Base-by-base conservation (phyloP, 2,888 invertebrate species). In the Netelia inedita region DNA sequence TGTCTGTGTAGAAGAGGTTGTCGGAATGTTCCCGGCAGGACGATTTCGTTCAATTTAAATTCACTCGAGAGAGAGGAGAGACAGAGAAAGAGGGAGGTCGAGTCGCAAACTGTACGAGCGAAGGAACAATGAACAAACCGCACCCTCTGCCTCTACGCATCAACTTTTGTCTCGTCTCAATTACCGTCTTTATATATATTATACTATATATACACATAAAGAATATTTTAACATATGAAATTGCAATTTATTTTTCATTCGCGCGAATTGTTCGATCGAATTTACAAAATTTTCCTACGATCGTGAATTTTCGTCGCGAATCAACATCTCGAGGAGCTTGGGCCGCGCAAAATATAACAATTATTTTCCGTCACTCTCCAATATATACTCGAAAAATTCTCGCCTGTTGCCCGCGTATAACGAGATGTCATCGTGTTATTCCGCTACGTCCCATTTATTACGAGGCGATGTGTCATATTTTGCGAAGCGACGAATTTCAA, bases 11-110 rank as follows among this genome's bases (percentile, higher is more conserved):
- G 28, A 28, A 28, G 66, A 14, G 43, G 35, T 74, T 72, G 78
- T 74, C 65, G 59, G 57, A 78, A 74, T 73, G 69, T 63, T 69
- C 69, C 21, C 43, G 19, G 41, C 73, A 41, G 65, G 78, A 82
- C 74, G 81, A 85, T 82, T 85, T 71, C 82, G 79, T 79, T 85
- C 82, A 82, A 83, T 81, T 85, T 82, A 82, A 85, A 85, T 85
- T 79, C 82, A 71, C 69, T 74, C 57, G 57, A 16, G 59, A 61
- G 19, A 65, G 8, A 66, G 2, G 35, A 59, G 46, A 43, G 61
- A 66, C 21, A 73, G 28, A 21, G 28, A 75, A 41, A 78, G 61
- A 53, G 28, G 61, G 82, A 61, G 69, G 53, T 14, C 16, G 75
- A 71, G 66, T 74, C 65, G 68, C 50, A 50, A 74, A 71, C 41